A percentile compares a stretch with the other conserved stretches of the same genome.
These are phyloP conservation scores for Scaptomyza cyrtandrae DNA, from an alignment of 2,888 invertebrate genomes.

Conservation along the genomic window DNA sequence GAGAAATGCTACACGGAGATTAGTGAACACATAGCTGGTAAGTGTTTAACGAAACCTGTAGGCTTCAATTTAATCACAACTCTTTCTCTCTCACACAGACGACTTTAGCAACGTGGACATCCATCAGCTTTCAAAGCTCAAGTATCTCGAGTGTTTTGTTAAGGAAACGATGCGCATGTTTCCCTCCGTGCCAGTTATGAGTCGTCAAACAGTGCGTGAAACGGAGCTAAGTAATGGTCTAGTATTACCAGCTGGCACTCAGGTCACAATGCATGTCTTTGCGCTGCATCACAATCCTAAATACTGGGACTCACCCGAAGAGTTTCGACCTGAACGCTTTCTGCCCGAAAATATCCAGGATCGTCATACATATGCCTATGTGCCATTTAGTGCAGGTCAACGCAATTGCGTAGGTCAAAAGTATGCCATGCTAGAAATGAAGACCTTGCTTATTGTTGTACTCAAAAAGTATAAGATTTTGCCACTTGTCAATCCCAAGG, in stretches of 20 bases:
- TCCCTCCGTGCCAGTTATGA: constrained; percentile 88
- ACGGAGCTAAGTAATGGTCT: constrained; percentile 68
- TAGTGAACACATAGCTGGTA: constrained; percentile 66
- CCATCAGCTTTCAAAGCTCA: constrained; percentile 48
- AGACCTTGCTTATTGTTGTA: constrained; percentile 67
- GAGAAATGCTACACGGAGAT: constrained; percentile 75
- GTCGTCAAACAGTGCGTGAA: constrained; percentile 85
- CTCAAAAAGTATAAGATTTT: constrained; percentile 68
- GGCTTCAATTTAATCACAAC: neutral
- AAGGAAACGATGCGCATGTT: constrained; percentile 85
- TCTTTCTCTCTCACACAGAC: constrained; percentile 29
- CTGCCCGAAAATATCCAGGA: constrained; percentile 85
- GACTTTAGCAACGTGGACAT: constrained; percentile 62
- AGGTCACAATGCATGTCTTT: constrained; percentile 69
- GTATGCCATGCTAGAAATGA: constrained; percentile 77
- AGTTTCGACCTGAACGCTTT: constrained; percentile 80
- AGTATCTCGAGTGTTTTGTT: constrained; percentile 67
- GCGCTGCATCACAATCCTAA: constrained; percentile 75
- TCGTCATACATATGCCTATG: constrained; percentile 77
- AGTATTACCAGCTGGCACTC: constrained; percentile 68
- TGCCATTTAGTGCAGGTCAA: constrained; percentile 83
- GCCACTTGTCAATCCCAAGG: constrained; percentile 47
- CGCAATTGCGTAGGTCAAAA: constrained; percentile 83
- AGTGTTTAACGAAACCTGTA: no score
- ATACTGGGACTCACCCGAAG: constrained; percentile 71